Evolutionary conservation across 2,797 vertebrate species (phyloP).

Genomic region (Gymnothorax javanicus): DNA sequence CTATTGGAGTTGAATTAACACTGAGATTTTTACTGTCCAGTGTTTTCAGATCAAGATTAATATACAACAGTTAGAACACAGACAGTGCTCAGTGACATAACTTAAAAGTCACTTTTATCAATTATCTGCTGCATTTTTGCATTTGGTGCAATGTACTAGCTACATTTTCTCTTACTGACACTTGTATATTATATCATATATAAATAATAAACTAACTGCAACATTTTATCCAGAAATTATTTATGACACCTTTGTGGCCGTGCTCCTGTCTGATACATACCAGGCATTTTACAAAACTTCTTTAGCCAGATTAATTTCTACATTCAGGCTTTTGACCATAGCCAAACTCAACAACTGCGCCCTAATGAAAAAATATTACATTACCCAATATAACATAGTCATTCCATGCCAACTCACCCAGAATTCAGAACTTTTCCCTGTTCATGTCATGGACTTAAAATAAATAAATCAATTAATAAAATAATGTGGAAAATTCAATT

Average conservation of each 20-base stretch:
- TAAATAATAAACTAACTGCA: not conserved
- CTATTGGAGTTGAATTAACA: no score
- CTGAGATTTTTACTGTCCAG: no score
- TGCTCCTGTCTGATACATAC: not conserved
- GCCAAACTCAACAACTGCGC: not conserved
- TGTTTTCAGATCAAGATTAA: not conserved
- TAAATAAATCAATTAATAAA: no score
- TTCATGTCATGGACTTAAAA: no score
- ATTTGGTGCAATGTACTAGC: not conserved
- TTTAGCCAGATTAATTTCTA: not conserved
- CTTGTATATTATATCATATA: no score
- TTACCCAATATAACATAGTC: no score
- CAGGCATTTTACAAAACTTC: no score
- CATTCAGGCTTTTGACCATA: not conserved
- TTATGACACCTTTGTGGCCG: not conserved
- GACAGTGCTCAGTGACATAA: not conserved
- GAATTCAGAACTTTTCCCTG: no score
- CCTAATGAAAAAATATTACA: not conserved
- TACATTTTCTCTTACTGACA: not conserved
- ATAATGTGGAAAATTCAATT: no score
- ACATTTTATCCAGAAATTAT: not conserved
- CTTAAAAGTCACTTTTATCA: not conserved
- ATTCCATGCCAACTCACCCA: no score
- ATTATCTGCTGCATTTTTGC: not conserved
- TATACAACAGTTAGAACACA: not conserved